These are phyloP conservation scores for Pagrus major DNA, from an alignment of 2,113 vertebrate genomes.

Conservation along the genomic window DNA sequence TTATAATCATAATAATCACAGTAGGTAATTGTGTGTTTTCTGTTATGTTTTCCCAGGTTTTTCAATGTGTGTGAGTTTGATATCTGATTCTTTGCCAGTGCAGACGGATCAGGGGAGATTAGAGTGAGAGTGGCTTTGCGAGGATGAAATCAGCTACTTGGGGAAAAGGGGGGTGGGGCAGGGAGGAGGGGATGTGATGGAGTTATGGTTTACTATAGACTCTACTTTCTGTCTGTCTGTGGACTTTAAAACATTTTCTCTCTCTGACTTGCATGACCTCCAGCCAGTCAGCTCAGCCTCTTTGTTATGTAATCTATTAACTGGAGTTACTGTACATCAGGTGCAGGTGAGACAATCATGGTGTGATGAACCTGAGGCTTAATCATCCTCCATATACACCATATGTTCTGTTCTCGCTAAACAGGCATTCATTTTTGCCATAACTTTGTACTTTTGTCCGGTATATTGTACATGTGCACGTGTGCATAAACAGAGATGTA, in stretches of 20 bases:
- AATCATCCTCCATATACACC: slow-evolving; percentile 20
- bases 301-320: slow-evolving; percentile 11
- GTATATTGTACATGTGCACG: slow-evolving; percentile 33
- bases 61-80: slow-evolving; percentile 55
- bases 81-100: slow-evolving; percentile 75
- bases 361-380: slow-evolving; percentile 7
- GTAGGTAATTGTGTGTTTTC: slow-evolving; percentile 14
- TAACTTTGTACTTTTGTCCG: slow-evolving; percentile 2
- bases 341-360: slow-evolving; percentile 28
- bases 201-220: slow-evolving; percentile 41
- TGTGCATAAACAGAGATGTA: slow-evolving; percentile 51
- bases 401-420: slow-evolving; percentile 32
- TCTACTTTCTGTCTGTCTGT: slow-evolving; percentile 29
- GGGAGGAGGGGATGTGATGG: slow-evolving; percentile 35
- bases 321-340: slow-evolving; percentile 26
- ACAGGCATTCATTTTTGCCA: not conserved
- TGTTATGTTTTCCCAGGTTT: slow-evolving; percentile 24
- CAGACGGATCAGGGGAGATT: slow-evolving; percentile 78
- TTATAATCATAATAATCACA: not conserved
- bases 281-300: slow-evolving; percentile 16
- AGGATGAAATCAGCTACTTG: slow-evolving; percentile 82
- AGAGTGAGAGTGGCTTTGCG: slow-evolving; percentile 77
- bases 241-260: not conserved
- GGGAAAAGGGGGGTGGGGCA: slow-evolving; percentile 24
- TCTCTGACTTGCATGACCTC: not conserved